Conservation (phyloP, 2,113 vertebrate species). For the Rana temporaria region DNA sequence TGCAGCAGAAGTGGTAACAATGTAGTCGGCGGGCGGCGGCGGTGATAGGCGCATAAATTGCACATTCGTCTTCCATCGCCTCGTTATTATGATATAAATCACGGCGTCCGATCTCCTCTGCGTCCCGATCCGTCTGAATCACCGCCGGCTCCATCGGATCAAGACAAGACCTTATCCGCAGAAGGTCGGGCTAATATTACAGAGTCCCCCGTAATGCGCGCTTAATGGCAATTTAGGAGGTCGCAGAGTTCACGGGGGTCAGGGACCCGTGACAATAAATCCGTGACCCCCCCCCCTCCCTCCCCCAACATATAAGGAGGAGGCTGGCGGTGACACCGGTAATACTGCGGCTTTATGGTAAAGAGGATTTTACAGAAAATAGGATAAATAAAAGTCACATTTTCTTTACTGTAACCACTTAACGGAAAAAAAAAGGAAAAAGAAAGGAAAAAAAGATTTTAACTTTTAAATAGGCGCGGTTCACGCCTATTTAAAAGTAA, state of each 20-base stretch:
- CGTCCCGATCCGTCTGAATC: slow-evolving; percentile 27
- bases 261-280: neutral
- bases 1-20: neutral
- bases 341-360: neutral
- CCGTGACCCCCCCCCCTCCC: no score
- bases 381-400: no score
- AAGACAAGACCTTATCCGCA: neutral
- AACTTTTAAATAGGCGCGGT: no score
- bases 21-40: neutral
- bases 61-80: neutral
- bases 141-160: neutral
- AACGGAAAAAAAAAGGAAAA: no score
- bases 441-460: no score
- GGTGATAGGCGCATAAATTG: neutral
- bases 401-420: no score
- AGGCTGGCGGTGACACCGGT: neutral
- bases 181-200: neutral
- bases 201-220: neutral
- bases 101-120: neutral
- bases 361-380: neutral
- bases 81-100: slow-evolving; percentile 23
- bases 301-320: neutral
- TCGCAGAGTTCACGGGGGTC: neutral
- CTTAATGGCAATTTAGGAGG: slow-evolving; percentile 15
- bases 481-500: no score